A percentile compares a stretch with the other conserved stretches of the same genome.
Conservation (phyloP, 2,797 vertebrate genomes). For the Macroramphosus scolopax region DNA sequence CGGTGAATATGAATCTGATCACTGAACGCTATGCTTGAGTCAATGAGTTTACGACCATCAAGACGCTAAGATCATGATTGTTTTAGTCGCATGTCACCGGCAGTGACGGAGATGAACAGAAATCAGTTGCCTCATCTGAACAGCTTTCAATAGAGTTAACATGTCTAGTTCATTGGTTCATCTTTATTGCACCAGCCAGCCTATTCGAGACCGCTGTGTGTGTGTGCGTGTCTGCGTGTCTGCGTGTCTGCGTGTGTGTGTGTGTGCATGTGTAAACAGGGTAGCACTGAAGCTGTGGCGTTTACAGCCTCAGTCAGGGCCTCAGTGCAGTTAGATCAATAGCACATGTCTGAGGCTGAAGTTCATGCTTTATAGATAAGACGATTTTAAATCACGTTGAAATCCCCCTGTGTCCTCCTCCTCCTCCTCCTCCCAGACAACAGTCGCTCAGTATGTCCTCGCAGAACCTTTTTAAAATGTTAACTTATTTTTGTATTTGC, state of each 20-base stretch:
- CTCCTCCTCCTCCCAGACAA: conserved; percentile 18
- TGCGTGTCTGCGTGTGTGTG: too few relatives aligned
- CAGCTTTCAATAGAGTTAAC: not conserved
- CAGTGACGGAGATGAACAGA: not conserved
- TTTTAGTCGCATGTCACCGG: too few relatives aligned
- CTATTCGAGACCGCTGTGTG: conserved; percentile 11
- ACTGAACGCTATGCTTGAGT: conserved; percentile 9
- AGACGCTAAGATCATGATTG: not conserved
- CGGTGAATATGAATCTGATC: conserved; percentile 2
- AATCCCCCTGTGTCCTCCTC: not conserved
- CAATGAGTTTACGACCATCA: conserved; percentile 3
- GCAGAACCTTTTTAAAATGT: too few relatives aligned
- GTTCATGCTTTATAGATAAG: conserved; percentile 7
- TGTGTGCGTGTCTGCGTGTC: too few relatives aligned
- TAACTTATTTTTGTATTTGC: too few relatives aligned
- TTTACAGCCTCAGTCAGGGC: conserved; percentile 32
- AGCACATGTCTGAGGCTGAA: conserved; percentile 19
- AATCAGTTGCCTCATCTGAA: not conserved
- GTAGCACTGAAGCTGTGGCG: conserved; percentile 19
- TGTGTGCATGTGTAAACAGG: conserved; percentile 29
- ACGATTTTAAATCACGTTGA: too few relatives aligned
- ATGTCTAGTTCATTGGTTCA: not conserved
- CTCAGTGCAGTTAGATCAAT: conserved; percentile 21
- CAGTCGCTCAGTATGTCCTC: not conserved
- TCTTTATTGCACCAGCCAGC: conserved; percentile 11